Evolutionary conservation across 2,113 vertebrate species (phyloP).

Genomic region (Tringa solitaria): DNA sequence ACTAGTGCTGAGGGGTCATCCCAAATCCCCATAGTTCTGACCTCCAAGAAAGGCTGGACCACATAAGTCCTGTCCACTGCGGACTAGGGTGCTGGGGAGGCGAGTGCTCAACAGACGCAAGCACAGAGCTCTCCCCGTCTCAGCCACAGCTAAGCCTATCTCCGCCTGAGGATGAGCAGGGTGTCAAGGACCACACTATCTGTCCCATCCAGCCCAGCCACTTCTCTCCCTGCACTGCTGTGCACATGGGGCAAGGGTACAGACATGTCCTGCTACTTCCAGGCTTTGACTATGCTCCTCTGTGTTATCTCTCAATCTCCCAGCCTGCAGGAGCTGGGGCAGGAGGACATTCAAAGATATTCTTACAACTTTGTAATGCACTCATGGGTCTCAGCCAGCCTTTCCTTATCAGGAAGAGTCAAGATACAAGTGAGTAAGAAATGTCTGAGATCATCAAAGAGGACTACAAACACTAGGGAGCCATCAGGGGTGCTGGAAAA

Average conservation of each 20-base stretch:
- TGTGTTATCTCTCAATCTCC: not conserved
- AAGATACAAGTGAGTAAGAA: not conserved
- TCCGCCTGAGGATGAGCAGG: rapidly evolving
- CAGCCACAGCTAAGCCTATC: not conserved
- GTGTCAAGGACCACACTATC: not conserved
- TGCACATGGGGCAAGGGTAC: no score
- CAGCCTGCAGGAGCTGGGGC: not conserved
- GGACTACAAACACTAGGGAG: not conserved
- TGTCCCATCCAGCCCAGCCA: not conserved
- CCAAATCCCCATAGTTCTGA: not conserved
- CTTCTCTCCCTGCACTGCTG: not conserved
- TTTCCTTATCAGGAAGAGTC: not conserved
- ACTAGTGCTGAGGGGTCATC: not conserved
- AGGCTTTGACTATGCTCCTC: not conserved
- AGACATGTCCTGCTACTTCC: not conserved
- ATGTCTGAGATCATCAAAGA: not conserved
- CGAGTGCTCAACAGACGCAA: not conserved
- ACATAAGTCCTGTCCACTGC: not conserved
- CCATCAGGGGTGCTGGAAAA: not conserved
- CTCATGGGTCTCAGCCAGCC: not conserved
- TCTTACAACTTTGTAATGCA: not conserved
- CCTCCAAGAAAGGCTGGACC: not conserved
- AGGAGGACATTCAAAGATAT: not conserved
- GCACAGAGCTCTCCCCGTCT: not conserved
- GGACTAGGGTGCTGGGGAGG: not conserved